Base-by-base conservation (phyloP, 2,797 vertebrate species). In the Rhadinocentrus ornatus region DNA sequence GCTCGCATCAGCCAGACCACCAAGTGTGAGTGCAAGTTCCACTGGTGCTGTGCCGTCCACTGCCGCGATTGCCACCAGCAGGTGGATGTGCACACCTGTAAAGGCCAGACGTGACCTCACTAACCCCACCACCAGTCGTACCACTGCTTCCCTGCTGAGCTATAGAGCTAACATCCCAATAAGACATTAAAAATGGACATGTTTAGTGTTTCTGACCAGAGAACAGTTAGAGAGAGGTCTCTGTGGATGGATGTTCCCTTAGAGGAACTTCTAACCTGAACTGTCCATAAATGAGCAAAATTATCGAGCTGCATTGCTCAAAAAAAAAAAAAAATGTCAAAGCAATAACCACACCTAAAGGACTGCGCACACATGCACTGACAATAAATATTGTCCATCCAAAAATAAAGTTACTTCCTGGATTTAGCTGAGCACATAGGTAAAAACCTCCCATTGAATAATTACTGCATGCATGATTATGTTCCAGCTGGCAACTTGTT, bases 11-110 rank as follows among this genome's bases (percentile, higher is more conserved):
- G 95, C 82, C 95, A 92, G 32, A 95, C 95, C 90, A 94, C 95
- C 18, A 96, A 98, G 78, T 99, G 97, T 0, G 97, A 97, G 92
- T 99, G 97, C 87, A 98, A 97, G 78, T 99, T 99, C 92, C 97
- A 98, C 82, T 98, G 97, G 97, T 98, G 97, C 65, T 99, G 97
- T 18, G 95, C 96, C 0, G 97, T 99, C 83, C 96, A 87, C 90
- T 99, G 97, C 92, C 94, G 95, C 54, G 97, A 98, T 94, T 98
- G 97, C 81, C 93, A 96, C 4, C 96, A 96, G 56, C 94, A 95
- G 88, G 92, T 97, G 22, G 97, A 99, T 2, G 88, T 98, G 71
- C 96, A 97, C 93, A 97, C 96, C 2, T 99, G 97, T 76, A 99
- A 99, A 77, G 93, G 93, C 0, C 95, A 95, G 0, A 93, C 92